Base-by-base conservation (phyloP, 2,888 invertebrate species). In the Cactoblastis cactorum region DNA sequence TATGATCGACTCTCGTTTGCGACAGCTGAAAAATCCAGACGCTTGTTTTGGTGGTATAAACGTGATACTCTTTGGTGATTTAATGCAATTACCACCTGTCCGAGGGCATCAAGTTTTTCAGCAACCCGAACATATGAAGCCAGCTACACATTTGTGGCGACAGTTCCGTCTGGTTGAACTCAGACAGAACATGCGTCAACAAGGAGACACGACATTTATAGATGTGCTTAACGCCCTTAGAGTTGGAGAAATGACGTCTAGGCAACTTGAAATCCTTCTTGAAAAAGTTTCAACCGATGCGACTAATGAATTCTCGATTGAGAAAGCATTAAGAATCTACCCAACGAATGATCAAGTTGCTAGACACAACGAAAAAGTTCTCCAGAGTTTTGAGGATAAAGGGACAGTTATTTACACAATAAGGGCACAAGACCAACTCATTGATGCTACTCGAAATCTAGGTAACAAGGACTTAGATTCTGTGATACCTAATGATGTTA, bases 1-100 rank as follows among this genome's bases (percentile, higher is more conserved):
- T 18, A 63, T 62, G 59, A 57, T 65, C 2, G 59, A 67, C 48
- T 32, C 32, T 32, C 32, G 32, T 32, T 51, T 68, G 14, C 47
- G 51, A 45, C 56, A 59, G 47, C 45, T 58, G 5, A 59, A 62
- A 53, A 63, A 32, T 2, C 32, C 11, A 32, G 32, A 32, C 33
- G 38, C 34, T 8, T 45, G 45, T 24, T 61, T 57, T 53, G 56
- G 56, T 38, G 58, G 43, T 6, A 47, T 59, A 49, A 61, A 59
- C 41, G 49, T 59, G 38, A 41, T 50, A 45, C 51, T 60, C 5
- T 58, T 60, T 41, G 58, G 59, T 46, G 61, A 58, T 51, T 52
- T 59, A 28, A 49, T 57, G 47, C 59, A 61, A 15, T 38, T 57
- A 35, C 57, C 57, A 50, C 58, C 58, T 46, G 52, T 59, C 1